Conservation (phyloP, 1,140 invertebrate species). For the Elymnias hypermnestra region DNA sequence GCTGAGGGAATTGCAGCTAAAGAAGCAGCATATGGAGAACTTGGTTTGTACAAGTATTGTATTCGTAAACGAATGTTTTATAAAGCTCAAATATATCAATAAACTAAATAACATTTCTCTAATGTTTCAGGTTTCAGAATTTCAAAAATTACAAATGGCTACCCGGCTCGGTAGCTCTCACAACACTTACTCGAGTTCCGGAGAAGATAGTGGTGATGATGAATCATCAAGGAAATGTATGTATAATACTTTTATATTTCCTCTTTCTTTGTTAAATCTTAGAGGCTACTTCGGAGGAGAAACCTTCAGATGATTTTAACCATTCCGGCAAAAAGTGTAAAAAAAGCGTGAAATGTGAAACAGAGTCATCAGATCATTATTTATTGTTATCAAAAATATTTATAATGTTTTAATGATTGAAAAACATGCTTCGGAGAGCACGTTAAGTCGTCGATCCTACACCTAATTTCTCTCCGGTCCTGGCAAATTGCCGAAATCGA, state of each 20-base stretch:
- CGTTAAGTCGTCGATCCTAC: too few relatives aligned
- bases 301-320: too few relatives aligned
- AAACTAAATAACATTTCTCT: slow-evolving; percentile 3
- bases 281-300: too few relatives aligned
- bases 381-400: too few relatives aligned
- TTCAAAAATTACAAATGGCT: slow-evolving; percentile 69
- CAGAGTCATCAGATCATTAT: too few relatives aligned
- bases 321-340: too few relatives aligned
- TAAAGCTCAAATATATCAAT: too few relatives aligned
- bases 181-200: slow-evolving; percentile 62
- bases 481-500: too few relatives aligned
- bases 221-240: slow-evolving; percentile 55
- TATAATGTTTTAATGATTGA: too few relatives aligned
- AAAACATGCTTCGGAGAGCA: too few relatives aligned
- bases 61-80: slow-evolving; percentile 2
- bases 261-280: not conserved
- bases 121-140: slow-evolving; percentile 58
- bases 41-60: slow-evolving; percentile 39
- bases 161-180: slow-evolving; percentile 47
- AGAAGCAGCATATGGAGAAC: slow-evolving; percentile 71
- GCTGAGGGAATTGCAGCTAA: slow-evolving; percentile 58
- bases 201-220: slow-evolving; percentile 53
- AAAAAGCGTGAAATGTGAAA: too few relatives aligned
- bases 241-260: not conserved
- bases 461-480: too few relatives aligned